Conservation (phyloP, 2,113 vertebrate genomes). For the Otolemur garnettii region DNA sequence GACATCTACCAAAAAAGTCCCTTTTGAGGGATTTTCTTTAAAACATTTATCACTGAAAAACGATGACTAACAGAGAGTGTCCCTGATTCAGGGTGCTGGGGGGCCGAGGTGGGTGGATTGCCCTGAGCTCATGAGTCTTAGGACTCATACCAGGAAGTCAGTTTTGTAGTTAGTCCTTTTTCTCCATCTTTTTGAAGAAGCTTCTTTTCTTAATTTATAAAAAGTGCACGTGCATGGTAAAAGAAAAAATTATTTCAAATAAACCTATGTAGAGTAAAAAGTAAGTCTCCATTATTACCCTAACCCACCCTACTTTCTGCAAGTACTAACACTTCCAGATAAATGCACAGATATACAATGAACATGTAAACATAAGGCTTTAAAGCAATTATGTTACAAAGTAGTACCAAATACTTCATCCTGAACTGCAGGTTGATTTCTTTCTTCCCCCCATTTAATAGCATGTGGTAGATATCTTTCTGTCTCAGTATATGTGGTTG, state of each 20-base stretch:
- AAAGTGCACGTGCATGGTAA: not conserved
- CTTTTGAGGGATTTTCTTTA: not conserved
- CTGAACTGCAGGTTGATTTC: fast-evolving
- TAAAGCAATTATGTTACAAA: not conserved
- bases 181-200: not conserved
- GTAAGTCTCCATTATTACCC: not conserved
- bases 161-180: not conserved
- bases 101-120: too few species aligned
- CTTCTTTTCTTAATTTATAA: not conserved
- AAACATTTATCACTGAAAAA: not conserved
- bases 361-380: fast-evolving
- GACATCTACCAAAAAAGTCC: not conserved
- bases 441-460: fast-evolving
- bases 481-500: fast-evolving
- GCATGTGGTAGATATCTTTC: fast-evolving
- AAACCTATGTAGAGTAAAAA: not conserved
- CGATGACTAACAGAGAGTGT: not conserved
- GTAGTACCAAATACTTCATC: fast-evolving
- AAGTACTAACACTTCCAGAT: fast-evolving
- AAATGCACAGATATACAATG: too few species aligned
- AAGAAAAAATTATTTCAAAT: not conserved
- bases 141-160: not conserved
- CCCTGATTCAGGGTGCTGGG: not conserved
- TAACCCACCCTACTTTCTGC: too few species aligned
- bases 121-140: too few species aligned